Evolutionary conservation across 2,888 invertebrate species (phyloP).

Genomic region (Troilus luridus): DNA sequence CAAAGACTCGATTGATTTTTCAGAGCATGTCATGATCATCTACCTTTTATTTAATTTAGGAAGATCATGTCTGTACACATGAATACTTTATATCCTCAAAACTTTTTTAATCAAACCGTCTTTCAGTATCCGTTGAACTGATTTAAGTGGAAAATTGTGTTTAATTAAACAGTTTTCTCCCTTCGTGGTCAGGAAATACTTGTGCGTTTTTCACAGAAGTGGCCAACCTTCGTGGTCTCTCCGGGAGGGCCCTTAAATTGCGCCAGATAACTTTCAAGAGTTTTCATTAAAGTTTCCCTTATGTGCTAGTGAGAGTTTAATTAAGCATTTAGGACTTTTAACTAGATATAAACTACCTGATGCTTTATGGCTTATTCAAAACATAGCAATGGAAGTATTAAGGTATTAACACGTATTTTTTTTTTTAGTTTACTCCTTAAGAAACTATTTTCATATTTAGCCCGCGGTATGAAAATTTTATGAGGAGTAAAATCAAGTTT

Average conservation of each 20-base stretch:
- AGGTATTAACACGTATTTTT: background rate
- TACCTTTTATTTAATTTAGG: background rate
- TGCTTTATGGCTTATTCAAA: background rate
- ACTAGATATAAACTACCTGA: background rate
- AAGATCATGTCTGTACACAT: background rate
- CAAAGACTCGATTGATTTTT: background rate
- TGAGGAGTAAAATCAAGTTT: no score
- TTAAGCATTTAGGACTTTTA: conserved; percentile 26
- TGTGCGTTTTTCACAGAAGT: background rate
- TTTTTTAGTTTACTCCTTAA: no score
- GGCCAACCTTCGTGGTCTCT: background rate
- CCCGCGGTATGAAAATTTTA: no score
- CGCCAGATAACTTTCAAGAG: conserved; percentile 28
- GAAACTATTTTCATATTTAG: no score
- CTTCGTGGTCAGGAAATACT: conserved; percentile 12
- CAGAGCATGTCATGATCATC: background rate
- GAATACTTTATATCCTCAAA: background rate
- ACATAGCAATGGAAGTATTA: background rate
- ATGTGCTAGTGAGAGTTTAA: background rate
- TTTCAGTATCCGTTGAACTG: conserved; percentile 9
- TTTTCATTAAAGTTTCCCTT: conserved; percentile 7
- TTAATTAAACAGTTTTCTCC: conserved; percentile 30
- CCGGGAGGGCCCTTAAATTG: background rate
- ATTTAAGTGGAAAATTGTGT: conserved; percentile 29
- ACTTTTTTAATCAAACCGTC: conserved; percentile 24